Evolutionary conservation across 1,140 invertebrate genomes (phyloP).

Genomic region (Apis laboriosa): DNA sequence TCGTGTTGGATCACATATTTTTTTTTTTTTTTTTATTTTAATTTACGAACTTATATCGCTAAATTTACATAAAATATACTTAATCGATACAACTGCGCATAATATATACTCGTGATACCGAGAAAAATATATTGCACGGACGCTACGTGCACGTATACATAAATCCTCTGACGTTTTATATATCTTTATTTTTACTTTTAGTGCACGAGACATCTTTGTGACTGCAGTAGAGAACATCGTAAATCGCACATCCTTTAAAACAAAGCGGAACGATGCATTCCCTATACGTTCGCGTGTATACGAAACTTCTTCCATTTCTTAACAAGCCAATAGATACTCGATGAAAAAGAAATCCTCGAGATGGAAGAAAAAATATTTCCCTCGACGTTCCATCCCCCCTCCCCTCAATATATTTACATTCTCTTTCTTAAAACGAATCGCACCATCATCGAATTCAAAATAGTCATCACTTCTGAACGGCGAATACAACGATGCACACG

Average conservation of each 20-base stretch:
- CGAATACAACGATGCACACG: neutral
- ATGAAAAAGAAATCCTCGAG: neutral
- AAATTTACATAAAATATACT: conserved; percentile 68
- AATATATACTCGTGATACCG: conserved; percentile 50
- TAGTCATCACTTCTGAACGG: neutral
- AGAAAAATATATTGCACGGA: conserved; percentile 63
- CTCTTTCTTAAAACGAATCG: neutral
- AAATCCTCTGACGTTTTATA: conserved; percentile 20
- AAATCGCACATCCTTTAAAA: neutral
- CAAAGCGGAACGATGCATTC: conserved; percentile 8
- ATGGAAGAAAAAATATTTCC: too few species aligned
- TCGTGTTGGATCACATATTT: conserved; percentile 36
- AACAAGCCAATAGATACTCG: too few species aligned
- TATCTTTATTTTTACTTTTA: conserved; percentile 13
- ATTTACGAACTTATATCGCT: conserved; percentile 55
- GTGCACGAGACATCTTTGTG: conserved; percentile 20
- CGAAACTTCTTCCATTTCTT: neutral
- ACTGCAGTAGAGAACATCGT: neutral
- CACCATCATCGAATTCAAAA: neutral
- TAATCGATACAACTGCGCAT: conserved; percentile 57
- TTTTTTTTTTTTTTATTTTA: conserved; percentile 48
- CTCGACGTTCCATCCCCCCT: too few species aligned
- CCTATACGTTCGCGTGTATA: neutral
- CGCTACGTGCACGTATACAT: conserved; percentile 13
- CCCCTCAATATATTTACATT: neutral